Evolutionary conservation across 2,888 invertebrate species (phyloP).

Genomic region (Cenopis cana): DNA sequence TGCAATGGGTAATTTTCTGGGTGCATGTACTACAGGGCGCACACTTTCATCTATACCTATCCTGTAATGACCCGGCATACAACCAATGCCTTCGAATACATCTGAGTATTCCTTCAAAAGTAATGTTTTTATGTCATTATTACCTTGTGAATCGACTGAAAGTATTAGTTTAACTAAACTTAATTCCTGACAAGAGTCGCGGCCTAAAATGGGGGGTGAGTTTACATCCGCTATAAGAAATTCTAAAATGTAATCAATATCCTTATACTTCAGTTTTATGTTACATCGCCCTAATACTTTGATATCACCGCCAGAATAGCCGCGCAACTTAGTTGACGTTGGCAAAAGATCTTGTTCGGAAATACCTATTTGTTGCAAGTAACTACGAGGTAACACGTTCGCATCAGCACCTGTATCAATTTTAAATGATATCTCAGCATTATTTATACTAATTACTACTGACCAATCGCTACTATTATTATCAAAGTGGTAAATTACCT

Average conservation of each 20-base stretch:
- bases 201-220: conserved; percentile 45
- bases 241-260: conserved; percentile 41
- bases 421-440: too few species aligned
- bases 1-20: conserved; percentile 48
- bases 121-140: not conserved
- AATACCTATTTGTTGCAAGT: too few species aligned
- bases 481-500: too few species aligned
- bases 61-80: conserved; percentile 44
- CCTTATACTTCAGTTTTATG: conserved; percentile 45
- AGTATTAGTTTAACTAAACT: conserved; percentile 45
- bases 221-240: conserved; percentile 45
- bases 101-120: conserved; percentile 42
- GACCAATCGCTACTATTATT: too few species aligned
- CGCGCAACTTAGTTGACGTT: conserved; percentile 39
- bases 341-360: too few species aligned
- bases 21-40: conserved; percentile 48
- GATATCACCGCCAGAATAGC: conserved; percentile 47
- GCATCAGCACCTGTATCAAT: too few species aligned
- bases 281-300: conserved; percentile 45
- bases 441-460: too few species aligned
- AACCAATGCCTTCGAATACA: conserved; percentile 41
- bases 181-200: conserved; percentile 46
- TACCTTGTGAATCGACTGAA: not conserved
- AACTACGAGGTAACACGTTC: too few species aligned
- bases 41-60: conserved; percentile 41